Evolutionary conservation across 1,140 invertebrate genomes (phyloP).

Genomic region (Oryzaephilus surinamensis): DNA sequence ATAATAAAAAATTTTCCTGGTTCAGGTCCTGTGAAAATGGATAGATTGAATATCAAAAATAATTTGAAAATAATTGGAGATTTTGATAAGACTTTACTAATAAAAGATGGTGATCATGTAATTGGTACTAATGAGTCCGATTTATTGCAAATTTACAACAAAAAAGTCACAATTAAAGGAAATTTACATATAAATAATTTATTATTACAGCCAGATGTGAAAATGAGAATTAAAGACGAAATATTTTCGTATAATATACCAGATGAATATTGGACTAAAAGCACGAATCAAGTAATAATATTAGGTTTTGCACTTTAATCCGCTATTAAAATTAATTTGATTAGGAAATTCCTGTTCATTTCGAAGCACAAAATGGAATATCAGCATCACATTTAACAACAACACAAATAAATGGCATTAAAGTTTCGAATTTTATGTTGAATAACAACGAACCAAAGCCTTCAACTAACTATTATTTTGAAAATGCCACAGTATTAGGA

Average conservation of each 20-base stretch:
- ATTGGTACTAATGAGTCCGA: slow-evolving; percentile 22
- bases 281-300: slow-evolving; percentile 22
- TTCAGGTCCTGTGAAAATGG: slow-evolving; percentile 23
- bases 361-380: slow-evolving; percentile 19
- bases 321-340: too few species aligned
- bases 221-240: too few species aligned
- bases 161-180: slow-evolving; percentile 24
- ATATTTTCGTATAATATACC: too few species aligned
- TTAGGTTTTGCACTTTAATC: too few species aligned
- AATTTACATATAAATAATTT: slow-evolving; percentile 22
- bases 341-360: slow-evolving; percentile 20
- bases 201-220: too few species aligned
- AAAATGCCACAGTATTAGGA: slow-evolving; percentile 24
- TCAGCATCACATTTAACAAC: slow-evolving; percentile 18
- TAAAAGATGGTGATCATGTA: slow-evolving; percentile 13
- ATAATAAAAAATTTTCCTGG: too few species aligned
- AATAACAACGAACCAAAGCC: slow-evolving; percentile 10
- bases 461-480: slow-evolving; percentile 19
- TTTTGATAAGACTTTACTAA: too few species aligned
- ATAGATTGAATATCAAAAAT: slow-evolving; percentile 15
- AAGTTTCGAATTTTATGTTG: slow-evolving; percentile 18
- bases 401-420: slow-evolving; percentile 18
- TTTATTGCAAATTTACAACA: slow-evolving; percentile 25
- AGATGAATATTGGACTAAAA: slow-evolving; percentile 28
- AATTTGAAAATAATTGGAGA: too few species aligned